phyloP scores from a whole-genome alignment of 2,797 vertebrate species.

The Borostomias antarcticus region DNA sequence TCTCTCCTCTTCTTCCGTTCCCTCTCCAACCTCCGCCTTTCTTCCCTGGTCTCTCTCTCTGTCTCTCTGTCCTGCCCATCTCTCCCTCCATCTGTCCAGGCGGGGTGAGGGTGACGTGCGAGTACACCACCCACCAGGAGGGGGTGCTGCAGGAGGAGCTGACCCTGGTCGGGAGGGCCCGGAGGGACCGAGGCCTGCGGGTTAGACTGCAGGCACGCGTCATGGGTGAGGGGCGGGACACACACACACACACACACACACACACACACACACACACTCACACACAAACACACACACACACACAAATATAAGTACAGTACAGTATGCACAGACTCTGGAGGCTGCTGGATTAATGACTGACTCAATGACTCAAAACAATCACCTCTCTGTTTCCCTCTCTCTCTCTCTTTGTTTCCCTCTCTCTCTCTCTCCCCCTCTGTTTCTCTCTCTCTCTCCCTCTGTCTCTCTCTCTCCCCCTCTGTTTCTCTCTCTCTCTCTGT shows the following conservation, averaged over 20 bases:
- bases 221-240: slow-evolving; percentile 78
- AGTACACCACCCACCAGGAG: slow-evolving; percentile 88
- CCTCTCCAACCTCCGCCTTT: too few relatives aligned
- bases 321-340: too few relatives aligned
- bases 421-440: too few relatives aligned
- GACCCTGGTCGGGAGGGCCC: slow-evolving; percentile 74
- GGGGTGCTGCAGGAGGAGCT: slow-evolving; percentile 88
- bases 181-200: slow-evolving; percentile 65
- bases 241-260: background rate
- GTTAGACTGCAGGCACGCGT: slow-evolving; percentile 84
- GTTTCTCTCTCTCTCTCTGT: background rate
- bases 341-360: too few relatives aligned
- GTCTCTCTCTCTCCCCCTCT: background rate
- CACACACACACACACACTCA: background rate
- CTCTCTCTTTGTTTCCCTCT: too few relatives aligned
- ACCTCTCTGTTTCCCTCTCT: too few relatives aligned
- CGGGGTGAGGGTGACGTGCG: slow-evolving; percentile 84
- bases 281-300: background rate
- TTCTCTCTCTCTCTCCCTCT: background rate
- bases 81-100: too few relatives aligned
- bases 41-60: background rate
- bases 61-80: too few relatives aligned
- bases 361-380: too few relatives aligned
- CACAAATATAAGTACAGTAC: background rate
- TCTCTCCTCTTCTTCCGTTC: too few relatives aligned